Evolutionary conservation across 2,113 vertebrate species (phyloP), one percentile per base, ranked within the genome.

Genomic region (Stegastes partitus): DNA sequence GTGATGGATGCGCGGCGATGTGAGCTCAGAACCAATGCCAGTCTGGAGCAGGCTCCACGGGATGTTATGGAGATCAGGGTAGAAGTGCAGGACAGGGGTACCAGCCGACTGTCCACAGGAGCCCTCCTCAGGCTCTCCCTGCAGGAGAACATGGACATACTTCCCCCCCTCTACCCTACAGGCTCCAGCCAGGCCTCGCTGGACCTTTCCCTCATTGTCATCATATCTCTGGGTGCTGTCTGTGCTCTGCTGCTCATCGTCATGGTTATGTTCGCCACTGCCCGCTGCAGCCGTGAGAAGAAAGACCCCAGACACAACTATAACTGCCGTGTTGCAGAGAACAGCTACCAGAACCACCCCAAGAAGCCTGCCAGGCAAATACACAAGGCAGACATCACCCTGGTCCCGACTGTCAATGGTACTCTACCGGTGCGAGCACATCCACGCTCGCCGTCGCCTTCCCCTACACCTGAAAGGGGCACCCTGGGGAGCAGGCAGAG

Each of bases 351-450:
- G 92, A 96, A 99, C 83, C 97, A 99, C 50, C 98, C 98, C 0
- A 99, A 99, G 75, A 96, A 98, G 49, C 98, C 98, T 0, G 95
- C 97, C 2, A 93, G 97, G 70, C 98, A 99, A 91, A 99, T 99
- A 84, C 97, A 99, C 95, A 99, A 99, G 87, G 96, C 96, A 1
- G 98, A 99, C 89, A 99, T 99, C 54, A 99, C 97, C 0, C 77
- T 99, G 84, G 97, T 99, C 69, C 98, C 97, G 0, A 97, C 97
- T 0, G 86, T 97, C 3, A 99, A 99, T 0, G 98, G 98, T 25
- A 98, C 97, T 6, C 90, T 99, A 14, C 98, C 98, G 49, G 95
- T 98, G 54, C 93, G 96, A 26, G 96, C 97, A 21, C 97, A 99
- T 84, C 96, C 97, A 26, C 94, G 93, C 68, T 96, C 98, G 2